phyloP scores from a whole-genome alignment of 2,888 invertebrate species.

The Diabrotica balteata region DNA sequence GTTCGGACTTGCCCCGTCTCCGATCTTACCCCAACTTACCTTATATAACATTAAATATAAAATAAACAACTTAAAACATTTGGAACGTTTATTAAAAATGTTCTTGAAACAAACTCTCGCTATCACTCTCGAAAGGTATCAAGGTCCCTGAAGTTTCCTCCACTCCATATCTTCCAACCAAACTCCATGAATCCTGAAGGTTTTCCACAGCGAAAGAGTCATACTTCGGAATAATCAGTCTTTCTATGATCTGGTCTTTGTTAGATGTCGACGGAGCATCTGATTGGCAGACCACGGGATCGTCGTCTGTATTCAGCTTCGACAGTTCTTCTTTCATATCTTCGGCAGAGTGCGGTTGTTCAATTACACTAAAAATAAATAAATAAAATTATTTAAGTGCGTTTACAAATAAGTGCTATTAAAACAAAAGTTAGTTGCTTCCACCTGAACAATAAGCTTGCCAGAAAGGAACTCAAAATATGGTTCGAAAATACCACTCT shows the following conservation, averaged over 20 bases:
- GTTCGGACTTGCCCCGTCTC: too few species aligned
- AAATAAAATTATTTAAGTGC: neutral
- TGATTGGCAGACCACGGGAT: constrained; percentile 44
- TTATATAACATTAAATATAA: too few species aligned
- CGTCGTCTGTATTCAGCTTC: constrained; percentile 37
- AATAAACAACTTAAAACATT: too few species aligned
- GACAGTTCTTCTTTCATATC: constrained; percentile 33
- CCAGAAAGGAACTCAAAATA: too few species aligned
- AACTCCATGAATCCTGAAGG: constrained; percentile 55
- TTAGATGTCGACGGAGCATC: constrained; percentile 10
- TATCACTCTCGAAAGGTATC: constrained; percentile 53
- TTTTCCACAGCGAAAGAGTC: constrained; percentile 50
- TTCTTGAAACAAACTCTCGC: constrained; percentile 50
- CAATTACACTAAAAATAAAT: constrained; percentile 2
- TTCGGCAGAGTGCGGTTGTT: constrained; percentile 13
- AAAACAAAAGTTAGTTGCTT: too few species aligned
- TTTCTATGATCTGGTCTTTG: constrained; percentile 23
- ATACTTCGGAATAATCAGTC: constrained; percentile 55
- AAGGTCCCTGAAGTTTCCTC: constrained; percentile 58
- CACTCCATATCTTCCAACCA: constrained; percentile 58
- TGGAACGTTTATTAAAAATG: constrained; percentile 38
- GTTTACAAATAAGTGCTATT: too few species aligned
- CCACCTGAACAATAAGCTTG: too few species aligned
- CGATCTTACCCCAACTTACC: too few species aligned
- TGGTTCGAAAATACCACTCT: too few species aligned